phyloP scores from a whole-genome alignment of 2,888 invertebrate genomes.

The Aphelenchoides bicaudatus region DNA sequence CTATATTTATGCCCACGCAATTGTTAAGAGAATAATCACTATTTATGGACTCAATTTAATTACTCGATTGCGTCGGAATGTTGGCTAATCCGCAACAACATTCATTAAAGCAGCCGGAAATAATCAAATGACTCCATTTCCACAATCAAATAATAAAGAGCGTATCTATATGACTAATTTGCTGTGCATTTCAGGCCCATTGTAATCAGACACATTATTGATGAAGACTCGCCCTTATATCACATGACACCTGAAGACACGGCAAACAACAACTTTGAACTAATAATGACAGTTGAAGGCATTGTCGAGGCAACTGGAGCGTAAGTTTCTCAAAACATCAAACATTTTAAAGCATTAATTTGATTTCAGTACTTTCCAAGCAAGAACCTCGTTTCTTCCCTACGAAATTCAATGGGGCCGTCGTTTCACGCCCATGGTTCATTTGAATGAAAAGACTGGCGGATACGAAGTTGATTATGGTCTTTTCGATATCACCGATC shows the following conservation, averaged over 20 bases:
- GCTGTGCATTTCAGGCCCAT: conserved; percentile 54
- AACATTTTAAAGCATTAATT: neutral
- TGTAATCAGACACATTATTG: conserved; percentile 56
- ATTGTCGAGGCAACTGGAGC: conserved; percentile 60
- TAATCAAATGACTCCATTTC: too few relatives aligned
- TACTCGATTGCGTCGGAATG: neutral
- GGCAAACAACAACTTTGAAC: conserved; percentile 44
- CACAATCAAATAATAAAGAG: too few relatives aligned
- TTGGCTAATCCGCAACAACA: too few relatives aligned
- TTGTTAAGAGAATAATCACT: too few relatives aligned
- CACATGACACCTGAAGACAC: conserved; percentile 49
- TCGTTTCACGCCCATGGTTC: conserved; percentile 55
- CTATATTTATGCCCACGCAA: neutral
- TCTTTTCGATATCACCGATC: conserved; percentile 37
- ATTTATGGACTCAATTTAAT: too few relatives aligned
- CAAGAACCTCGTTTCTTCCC: conserved; percentile 57
- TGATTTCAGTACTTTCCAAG: conserved; percentile 49
- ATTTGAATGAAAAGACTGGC: conserved; percentile 43
- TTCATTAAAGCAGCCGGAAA: too few relatives aligned
- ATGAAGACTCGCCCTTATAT: conserved; percentile 53
- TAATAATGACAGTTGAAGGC: conserved; percentile 60
- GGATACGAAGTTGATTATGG: conserved; percentile 51
- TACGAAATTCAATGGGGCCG: conserved; percentile 58
- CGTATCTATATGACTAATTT: too few relatives aligned
- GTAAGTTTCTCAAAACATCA: conserved; percentile 44